Conservation (phyloP, 2,113 vertebrate genomes). For the Erythrocercus mccallii region DNA sequence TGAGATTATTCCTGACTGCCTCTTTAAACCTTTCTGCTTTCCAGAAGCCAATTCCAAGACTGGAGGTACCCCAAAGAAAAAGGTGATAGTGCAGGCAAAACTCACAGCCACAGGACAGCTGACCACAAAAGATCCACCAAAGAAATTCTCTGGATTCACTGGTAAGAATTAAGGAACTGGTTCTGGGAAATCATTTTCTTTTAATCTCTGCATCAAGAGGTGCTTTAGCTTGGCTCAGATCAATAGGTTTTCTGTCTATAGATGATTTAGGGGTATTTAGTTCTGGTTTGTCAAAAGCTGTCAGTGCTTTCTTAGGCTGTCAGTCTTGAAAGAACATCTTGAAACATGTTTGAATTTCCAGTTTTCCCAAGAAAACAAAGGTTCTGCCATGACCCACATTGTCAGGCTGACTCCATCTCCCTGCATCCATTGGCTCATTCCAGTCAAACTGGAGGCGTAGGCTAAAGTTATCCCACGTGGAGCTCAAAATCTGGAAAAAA, state of each 20-base stretch:
- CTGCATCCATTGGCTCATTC: neutral
- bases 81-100: slow-evolving; percentile 83
- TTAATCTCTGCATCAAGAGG: too few relatives aligned
- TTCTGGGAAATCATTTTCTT: neutral
- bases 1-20: neutral
- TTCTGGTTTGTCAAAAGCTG: neutral
- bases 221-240: neutral
- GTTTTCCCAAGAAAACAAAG: neutral
- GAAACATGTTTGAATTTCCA: neutral
- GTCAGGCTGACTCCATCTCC: neutral
- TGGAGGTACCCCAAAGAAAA: slow-evolving; percentile 86
- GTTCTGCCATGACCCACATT: neutral
- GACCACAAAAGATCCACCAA: slow-evolving; percentile 72
- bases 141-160: slow-evolving; percentile 95
- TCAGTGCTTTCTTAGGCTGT: neutral
- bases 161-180: slow-evolving; percentile 68
- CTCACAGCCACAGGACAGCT: slow-evolving; percentile 77
- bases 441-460: neutral
- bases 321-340: neutral
- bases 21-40: neutral
- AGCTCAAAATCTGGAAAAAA: neutral
- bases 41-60: slow-evolving; percentile 86
- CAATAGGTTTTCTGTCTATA: neutral
- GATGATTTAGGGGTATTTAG: neutral
- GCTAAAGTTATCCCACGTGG: neutral